Evolutionary conservation across 2,888 invertebrate species (phyloP), one percentile per base, ranked within the genome.

Genomic region (Pherbina coryleti): DNA sequence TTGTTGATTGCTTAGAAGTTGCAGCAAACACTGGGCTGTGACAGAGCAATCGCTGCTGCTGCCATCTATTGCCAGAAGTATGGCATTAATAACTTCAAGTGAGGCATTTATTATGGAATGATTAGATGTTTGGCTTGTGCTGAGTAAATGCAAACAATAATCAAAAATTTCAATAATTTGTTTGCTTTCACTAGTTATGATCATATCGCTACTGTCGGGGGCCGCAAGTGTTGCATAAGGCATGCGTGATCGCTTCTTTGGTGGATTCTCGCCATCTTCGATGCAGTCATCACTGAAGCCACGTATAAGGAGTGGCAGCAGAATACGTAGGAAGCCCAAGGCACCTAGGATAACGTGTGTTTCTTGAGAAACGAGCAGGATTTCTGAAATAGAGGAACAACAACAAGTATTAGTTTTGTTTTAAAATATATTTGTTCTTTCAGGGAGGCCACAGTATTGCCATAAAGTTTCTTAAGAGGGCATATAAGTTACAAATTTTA

Each of bases 31-130:
- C 81, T 84, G 83, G 76, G 85, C 86, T 80, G 84, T 80, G 34
- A 79, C 81, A 79, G 60, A 77, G 81, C 66, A 37, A 44, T 34
- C 25, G n/a, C 9, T 66, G 34, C 17, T 0, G 95, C 93, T 82
- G 7, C 83, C 84, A 37, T 88, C 86, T 71, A 88, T 80, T 14
- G 87, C 84, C 81, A 85, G 86, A 37, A 90, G 84, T 81, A 90
- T 87, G 79, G 88, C 86, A 85, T 88, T 89, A 81, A 90, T 86
- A 82, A 90, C 90, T 89, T 98, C 98, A 86, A 98, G 91, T 22
- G 97, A 93, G 1, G 96, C 94, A 86, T 97, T 97, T 83, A 96
- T 93, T 78, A 97, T 93, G 88, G 97, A 97, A 89, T 98, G 97
- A 89, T 97, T 96, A 8, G 91, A 90, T 83, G 94, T 93, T 34